phyloP scores from a whole-genome alignment of 1,140 invertebrate genomes.

The Zeugodacus cucurbitae region DNA sequence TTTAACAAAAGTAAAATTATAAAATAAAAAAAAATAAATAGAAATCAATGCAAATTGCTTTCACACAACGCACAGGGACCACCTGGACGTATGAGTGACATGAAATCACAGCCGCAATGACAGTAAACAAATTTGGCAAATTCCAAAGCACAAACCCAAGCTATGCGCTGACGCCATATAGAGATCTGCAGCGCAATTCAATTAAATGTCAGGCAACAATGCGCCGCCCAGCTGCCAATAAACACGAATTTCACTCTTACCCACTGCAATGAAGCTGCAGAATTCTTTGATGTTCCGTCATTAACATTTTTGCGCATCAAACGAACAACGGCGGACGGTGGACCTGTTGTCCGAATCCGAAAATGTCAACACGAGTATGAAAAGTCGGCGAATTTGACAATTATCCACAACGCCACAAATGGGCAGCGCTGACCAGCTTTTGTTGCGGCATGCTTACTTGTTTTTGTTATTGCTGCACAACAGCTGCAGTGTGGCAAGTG shows the following conservation, averaged over 20 bases:
- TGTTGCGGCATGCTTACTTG: background rate
- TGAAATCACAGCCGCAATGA: background rate
- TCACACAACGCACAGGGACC: no score
- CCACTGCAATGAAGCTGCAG: background rate
- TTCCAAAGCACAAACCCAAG: background rate
- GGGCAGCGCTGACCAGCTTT: background rate
- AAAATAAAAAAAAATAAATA: no score
- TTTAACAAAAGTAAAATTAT: no score
- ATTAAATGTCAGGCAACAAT: no score
- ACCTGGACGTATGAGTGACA: background rate
- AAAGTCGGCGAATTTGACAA: slow-evolving; percentile 3
- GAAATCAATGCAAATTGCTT: no score
- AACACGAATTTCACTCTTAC: background rate
- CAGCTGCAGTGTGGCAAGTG: background rate
- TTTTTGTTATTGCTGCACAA: background rate
- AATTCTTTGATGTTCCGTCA: background rate
- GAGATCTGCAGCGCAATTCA: background rate
- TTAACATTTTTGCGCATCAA: background rate
- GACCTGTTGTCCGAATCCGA: background rate
- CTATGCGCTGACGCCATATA: background rate
- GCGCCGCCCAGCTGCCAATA: no score
- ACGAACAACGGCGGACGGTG: background rate
- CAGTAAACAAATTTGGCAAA: background rate
- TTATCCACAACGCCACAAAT: background rate
- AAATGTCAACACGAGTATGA: background rate